A percentile compares a stretch with the other conserved stretches of the same genome.
phyloP scores from a whole-genome alignment of 2,888 invertebrate genomes.

The Plebejus argus region DNA sequence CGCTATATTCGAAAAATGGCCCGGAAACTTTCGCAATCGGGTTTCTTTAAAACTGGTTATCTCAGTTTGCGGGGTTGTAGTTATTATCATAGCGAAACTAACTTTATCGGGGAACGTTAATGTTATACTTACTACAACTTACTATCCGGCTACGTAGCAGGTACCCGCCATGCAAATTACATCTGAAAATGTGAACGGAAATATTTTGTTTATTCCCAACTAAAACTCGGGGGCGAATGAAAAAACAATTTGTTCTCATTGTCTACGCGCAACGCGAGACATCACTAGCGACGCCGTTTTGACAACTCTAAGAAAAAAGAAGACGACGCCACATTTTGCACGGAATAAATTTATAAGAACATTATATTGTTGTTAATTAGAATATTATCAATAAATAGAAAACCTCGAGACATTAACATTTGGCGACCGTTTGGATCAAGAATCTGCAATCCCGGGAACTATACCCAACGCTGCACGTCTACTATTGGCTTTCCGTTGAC shows the following conservation, averaged over 20 bases:
- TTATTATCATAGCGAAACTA: neutral
- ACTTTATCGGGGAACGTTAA: neutral
- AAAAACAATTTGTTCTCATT: slow-evolving; percentile 5
- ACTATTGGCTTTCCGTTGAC: no score
- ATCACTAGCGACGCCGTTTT: no score
- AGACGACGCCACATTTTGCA: no score
- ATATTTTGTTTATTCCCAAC: neutral
- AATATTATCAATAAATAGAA: no score
- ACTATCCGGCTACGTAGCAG: neutral
- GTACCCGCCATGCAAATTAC: neutral
- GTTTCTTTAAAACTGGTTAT: slow-evolving; percentile 22
- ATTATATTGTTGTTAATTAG: no score
- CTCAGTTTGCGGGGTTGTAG: neutral
- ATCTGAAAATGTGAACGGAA: neutral
- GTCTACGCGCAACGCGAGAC: no score
- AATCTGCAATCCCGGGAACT: no score
- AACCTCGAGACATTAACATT: no score
- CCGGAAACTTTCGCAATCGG: slow-evolving; percentile 7
- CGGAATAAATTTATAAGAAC: no score
- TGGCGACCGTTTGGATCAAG: no score
- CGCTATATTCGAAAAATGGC: slow-evolving; percentile 1
- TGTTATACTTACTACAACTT: neutral
- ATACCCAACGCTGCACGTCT: no score
- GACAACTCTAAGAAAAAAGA: no score
- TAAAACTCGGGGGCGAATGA: neutral